Evolutionary conservation across 1,140 invertebrate species (phyloP), one percentile per base, ranked within the genome.

Genomic region (Drosophila lini): DNA sequence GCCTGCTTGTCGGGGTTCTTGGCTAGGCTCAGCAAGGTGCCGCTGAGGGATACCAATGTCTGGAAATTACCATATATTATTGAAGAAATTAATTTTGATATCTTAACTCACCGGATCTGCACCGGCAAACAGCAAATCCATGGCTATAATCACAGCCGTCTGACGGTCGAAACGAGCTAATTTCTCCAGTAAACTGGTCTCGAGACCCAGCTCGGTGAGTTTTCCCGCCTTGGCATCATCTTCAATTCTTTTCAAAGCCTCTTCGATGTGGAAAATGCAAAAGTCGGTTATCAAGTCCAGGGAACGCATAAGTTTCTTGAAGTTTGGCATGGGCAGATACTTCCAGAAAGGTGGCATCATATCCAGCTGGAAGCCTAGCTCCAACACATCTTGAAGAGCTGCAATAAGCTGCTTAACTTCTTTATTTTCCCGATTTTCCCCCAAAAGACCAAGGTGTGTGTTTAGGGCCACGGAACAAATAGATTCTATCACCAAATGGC

Each of bases 391-490:
- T 56, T 94, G 93, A 8, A 95, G 93, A 3, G 94, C 90, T 40
- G 93, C 62, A n/a, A 96, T 95, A 74, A 96, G 93, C 62, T 92
- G 82, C 8, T 93, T 94, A 48, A 94, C 93, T 36, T 92, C 83
- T 0, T 93, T 78, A 3, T 94, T 92, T 38, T 94, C 92, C 0
- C 91, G 75, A 32, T 81, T 60, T 25, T 81, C 81, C 0, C 56
- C 93, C 85, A 92, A 36, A n/a, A 58, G 95, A 86, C 81, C 95
- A 1, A 97, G 91, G n/a, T 95, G 93, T 15, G 93, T 93, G 31
- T 96, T 95, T n/a, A 97, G 89, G 22, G 95, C 95, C 1, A 97
- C 94, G 1, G 94, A 92, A 1, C 93, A 94, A 15, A 96, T 95
- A 0, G 95, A 95, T 91, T 97, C 96, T 25, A 96, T 81, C 7